Conservation (phyloP, 2,888 invertebrate genomes). For the Epistrophe grossulariae region DNA sequence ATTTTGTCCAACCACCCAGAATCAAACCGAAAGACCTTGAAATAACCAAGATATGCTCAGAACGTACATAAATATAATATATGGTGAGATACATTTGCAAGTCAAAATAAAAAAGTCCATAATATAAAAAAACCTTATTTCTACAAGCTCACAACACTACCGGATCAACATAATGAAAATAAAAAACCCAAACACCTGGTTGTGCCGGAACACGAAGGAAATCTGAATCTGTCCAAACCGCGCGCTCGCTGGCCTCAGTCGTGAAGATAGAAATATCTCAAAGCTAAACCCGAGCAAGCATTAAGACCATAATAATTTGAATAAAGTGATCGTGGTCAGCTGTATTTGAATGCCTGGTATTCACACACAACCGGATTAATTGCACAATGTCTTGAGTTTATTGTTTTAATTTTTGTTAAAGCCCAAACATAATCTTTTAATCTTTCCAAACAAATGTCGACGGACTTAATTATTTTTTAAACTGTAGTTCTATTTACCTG, state of each 20-base stretch:
- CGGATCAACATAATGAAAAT: constrained; percentile 37
- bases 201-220: constrained; percentile 64
- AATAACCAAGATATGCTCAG: constrained; percentile 26
- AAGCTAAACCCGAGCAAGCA: constrained; percentile 43
- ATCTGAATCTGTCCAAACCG: constrained; percentile 5
- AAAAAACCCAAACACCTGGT: constrained; percentile 65
- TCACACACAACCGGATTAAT: constrained; percentile 74
- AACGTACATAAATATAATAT: background rate
- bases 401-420: constrained; percentile 59
- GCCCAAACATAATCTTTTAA: constrained; percentile 51
- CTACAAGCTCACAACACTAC: constrained; percentile 52
- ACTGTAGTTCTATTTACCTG: constrained; percentile 43
- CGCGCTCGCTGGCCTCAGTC: background rate
- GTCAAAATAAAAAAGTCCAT: constrained; percentile 30
- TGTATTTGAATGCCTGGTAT: constrained; percentile 48
- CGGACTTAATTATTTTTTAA: constrained; percentile 66
- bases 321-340: constrained; percentile 69
- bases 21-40: constrained; percentile 61
- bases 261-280: constrained; percentile 40
- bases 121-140: constrained; percentile 58
- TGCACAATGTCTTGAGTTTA: constrained; percentile 64
- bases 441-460: constrained; percentile 58
- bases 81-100: constrained; percentile 47
- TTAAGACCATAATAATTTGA: constrained; percentile 57
- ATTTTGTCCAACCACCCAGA: constrained; percentile 58